Percentiles rank a stretch among this genome's conserved stretches.
These are phyloP conservation scores for Kuschelorhynchus macadamiae DNA, from an alignment of 2,888 invertebrate species.

Conservation along the genomic window DNA sequence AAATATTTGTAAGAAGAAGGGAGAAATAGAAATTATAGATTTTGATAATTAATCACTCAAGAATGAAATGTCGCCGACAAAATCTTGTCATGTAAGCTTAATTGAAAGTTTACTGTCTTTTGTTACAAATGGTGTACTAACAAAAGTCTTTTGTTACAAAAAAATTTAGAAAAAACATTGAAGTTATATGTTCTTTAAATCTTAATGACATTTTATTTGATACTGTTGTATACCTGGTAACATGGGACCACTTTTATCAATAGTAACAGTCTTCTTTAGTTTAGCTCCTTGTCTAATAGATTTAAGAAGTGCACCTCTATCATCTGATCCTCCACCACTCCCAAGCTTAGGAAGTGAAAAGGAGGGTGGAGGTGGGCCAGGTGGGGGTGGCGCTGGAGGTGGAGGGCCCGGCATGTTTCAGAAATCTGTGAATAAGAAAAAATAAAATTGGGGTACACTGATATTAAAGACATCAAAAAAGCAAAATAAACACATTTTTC, in stretches of 20 bases:
- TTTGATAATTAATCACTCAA: too few species aligned
- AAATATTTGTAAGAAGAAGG: too few species aligned
- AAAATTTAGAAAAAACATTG: too few species aligned
- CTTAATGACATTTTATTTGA: too few species aligned
- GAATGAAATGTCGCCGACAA: too few species aligned
- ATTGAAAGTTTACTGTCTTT: too few species aligned
- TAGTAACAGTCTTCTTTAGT: slow-evolving; percentile 89
- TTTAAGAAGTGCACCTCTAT: slow-evolving; percentile 80
- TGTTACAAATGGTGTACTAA: too few species aligned
- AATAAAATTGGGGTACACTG: too few species aligned
- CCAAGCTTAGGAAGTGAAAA: slow-evolving; percentile 67
- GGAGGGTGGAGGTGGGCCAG: slow-evolving; percentile 76
- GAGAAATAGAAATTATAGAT: too few species aligned
- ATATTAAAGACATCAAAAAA: background rate
- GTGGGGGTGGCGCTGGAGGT: slow-evolving; percentile 73
- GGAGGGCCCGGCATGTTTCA: slow-evolving; percentile 71
- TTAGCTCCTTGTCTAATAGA: slow-evolving; percentile 87
- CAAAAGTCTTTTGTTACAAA: too few species aligned
- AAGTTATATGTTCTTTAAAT: too few species aligned
- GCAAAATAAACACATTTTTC: background rate
- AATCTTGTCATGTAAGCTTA: too few species aligned
- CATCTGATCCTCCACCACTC: slow-evolving; percentile 69
- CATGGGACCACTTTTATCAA: slow-evolving; percentile 89
- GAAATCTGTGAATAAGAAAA: background rate
- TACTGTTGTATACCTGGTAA: slow-evolving; percentile 83